Conservation (phyloP, 1,140 invertebrate species). For the Heliothis subflexa region DNA sequence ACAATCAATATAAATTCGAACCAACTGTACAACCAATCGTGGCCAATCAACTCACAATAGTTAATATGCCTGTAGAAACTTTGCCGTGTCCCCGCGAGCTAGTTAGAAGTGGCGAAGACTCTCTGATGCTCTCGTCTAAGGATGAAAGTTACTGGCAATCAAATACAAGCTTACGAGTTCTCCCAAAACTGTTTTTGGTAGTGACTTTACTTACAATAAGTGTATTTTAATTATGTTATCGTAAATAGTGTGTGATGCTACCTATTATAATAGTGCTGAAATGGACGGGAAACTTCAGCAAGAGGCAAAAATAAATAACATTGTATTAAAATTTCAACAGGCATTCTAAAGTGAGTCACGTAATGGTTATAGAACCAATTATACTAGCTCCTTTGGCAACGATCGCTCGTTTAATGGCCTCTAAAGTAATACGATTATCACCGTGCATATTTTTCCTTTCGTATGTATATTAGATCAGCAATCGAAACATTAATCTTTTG, state of each 20-base stretch:
- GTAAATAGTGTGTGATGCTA: constrained; percentile 21
- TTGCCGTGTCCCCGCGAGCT: constrained; percentile 69
- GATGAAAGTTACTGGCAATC: constrained; percentile 76
- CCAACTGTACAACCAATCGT: constrained; percentile 60
- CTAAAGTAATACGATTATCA: constrained; percentile 26
- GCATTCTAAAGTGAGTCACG: constrained; percentile 4
- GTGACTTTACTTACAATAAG: constrained; percentile 50
- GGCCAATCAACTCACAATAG: constrained; percentile 65
- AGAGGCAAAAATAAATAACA: background rate
- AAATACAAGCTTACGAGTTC: constrained; percentile 61
- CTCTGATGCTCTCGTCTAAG: constrained; percentile 79
- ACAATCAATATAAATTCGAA: constrained; percentile 67
- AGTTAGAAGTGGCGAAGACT: constrained; percentile 74
- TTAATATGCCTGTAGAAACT: constrained; percentile 67
- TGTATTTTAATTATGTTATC: constrained; percentile 14
- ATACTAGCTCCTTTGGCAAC: constrained; percentile 12
- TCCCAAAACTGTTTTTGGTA: constrained; percentile 63
- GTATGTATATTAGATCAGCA: background rate
- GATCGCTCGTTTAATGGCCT: constrained; percentile 27
- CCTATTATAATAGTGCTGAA: constrained; percentile 25
- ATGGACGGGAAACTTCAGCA: constrained; percentile 3
- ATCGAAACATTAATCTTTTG: background rate
- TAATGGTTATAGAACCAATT: constrained; percentile 32
- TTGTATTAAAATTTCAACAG: background rate
- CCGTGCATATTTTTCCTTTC: constrained; percentile 5